Conservation (phyloP, 2,888 invertebrate species). For the Microctonus brassicae region DNA sequence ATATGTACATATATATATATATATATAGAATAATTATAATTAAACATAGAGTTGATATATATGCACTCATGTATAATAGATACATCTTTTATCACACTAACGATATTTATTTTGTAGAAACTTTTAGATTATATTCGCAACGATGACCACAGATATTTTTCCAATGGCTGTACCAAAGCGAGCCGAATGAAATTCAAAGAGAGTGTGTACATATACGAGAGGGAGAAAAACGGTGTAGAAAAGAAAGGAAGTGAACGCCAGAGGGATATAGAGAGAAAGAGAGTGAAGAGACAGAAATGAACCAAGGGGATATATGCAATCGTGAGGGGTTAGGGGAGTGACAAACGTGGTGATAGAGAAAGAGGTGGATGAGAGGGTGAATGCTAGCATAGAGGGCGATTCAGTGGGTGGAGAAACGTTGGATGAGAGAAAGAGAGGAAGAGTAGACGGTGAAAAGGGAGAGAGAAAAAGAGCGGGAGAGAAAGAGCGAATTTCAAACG, state of each 20-base stretch:
- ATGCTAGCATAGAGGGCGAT: slow-evolving; percentile 41
- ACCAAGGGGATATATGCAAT: slow-evolving; percentile 25
- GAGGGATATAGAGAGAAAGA: slow-evolving; percentile 39
- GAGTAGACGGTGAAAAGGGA: too few relatives aligned
- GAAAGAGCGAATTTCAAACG: slow-evolving; percentile 62
- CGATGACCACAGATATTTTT: slow-evolving; percentile 26
- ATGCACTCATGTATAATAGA: neutral
- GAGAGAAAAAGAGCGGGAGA: slow-evolving; percentile 45
- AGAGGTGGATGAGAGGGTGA: slow-evolving; percentile 38
- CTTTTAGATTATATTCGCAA: neutral
- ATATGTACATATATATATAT: too few relatives aligned
- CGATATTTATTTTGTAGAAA: too few relatives aligned
- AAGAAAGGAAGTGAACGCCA: slow-evolving; percentile 33
- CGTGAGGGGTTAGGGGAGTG: slow-evolving; percentile 29
- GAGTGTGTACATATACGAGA: neutral
- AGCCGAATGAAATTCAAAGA: slow-evolving; percentile 15
- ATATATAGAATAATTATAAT: too few relatives aligned
- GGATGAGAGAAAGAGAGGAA: slow-evolving; percentile 43
- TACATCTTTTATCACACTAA: neutral
- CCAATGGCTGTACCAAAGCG: slow-evolving; percentile 26
- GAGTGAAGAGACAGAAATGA: slow-evolving; percentile 35
- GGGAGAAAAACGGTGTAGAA: slow-evolving; percentile 27
- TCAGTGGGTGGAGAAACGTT: slow-evolving; percentile 51
- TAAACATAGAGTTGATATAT: neutral
- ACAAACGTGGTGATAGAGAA: slow-evolving; percentile 38